Percentiles rank a stretch among this genome's conserved stretches.
Evolutionary conservation across 1,140 invertebrate genomes (phyloP).

Genomic region (Octopus bimaculoides): DNA sequence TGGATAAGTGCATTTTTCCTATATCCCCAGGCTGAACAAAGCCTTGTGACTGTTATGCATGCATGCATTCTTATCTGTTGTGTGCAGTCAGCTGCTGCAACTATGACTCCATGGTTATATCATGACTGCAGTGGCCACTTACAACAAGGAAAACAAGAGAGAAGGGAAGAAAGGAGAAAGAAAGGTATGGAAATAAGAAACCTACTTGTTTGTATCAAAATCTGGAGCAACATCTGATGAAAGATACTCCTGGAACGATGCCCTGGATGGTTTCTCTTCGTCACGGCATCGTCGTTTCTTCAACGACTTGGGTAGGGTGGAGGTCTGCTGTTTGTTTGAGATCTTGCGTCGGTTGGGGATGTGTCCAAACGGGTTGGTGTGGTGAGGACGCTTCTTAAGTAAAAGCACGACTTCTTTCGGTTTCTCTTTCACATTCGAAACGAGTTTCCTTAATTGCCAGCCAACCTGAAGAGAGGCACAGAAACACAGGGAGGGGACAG

Average conservation of each 20-base stretch:
- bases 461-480: slow-evolving; percentile 62
- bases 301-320: slow-evolving; percentile 47
- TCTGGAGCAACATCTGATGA: slow-evolving; percentile 33
- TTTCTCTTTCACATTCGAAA: slow-evolving; percentile 73
- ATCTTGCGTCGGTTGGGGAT: slow-evolving; percentile 56
- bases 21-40: too few relatives aligned
- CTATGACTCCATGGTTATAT: too few relatives aligned
- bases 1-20: too few relatives aligned
- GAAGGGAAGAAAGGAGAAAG: too few relatives aligned
- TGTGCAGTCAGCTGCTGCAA: too few relatives aligned
- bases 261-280: slow-evolving; percentile 30
- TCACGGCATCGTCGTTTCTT: slow-evolving; percentile 47
- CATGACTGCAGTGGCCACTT: too few relatives aligned
- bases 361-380: slow-evolving; percentile 79
- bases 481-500: too few relatives aligned
- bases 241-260: slow-evolving; percentile 47
- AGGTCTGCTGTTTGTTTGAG: slow-evolving; percentile 37
- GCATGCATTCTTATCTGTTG: too few relatives aligned
- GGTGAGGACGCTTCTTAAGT: slow-evolving; percentile 78
- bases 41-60: too few relatives aligned
- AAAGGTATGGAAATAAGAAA: neutral
- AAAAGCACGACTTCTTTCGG: slow-evolving; percentile 78
- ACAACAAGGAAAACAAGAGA: too few relatives aligned
- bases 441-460: slow-evolving; percentile 81
- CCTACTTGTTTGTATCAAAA: slow-evolving; percentile 33